A percentile compares a stretch with the other conserved stretches of the same genome.
These are phyloP conservation scores for Microplitis deprimator DNA, from an alignment of 2,888 invertebrate species.

Conservation along the genomic window DNA sequence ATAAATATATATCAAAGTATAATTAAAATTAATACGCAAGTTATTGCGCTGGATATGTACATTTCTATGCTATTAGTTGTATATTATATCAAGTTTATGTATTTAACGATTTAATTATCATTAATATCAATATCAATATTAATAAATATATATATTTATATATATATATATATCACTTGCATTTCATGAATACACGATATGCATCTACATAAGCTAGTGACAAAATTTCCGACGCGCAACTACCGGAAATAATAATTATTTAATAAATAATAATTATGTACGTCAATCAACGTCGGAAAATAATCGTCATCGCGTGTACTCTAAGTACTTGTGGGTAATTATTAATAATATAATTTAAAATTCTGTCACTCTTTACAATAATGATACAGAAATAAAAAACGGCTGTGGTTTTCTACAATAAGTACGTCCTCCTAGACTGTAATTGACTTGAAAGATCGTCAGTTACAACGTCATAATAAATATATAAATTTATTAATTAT, in stretches of 20 bases:
- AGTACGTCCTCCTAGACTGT: not conserved
- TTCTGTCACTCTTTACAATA: slow-evolving; percentile 12
- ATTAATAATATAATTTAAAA: not conserved
- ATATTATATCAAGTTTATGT: slow-evolving; percentile 17
- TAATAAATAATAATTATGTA: slow-evolving; percentile 4
- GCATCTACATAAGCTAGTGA: slow-evolving; percentile 29
- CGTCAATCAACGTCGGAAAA: slow-evolving; percentile 4
- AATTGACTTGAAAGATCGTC: slow-evolving; percentile 9
- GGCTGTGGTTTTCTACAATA: not conserved
- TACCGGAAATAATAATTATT: slow-evolving; percentile 11
- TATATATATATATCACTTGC: slow-evolving; percentile 39
- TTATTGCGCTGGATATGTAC: slow-evolving; percentile 26
- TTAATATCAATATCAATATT: not conserved
- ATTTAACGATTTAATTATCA: slow-evolving; percentile 14
- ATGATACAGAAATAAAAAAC: not conserved
- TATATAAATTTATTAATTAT: not conserved
- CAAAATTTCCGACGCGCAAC: slow-evolving; percentile 6
- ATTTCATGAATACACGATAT: slow-evolving; percentile 34
- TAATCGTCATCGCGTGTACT: slow-evolving; percentile 7
- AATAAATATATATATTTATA: not conserved
- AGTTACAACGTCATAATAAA: not conserved
- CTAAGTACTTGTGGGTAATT: slow-evolving; percentile 6
- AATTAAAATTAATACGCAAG: slow-evolving; percentile 17
- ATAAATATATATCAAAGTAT: not conserved
- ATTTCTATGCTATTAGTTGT: slow-evolving; percentile 22